A percentile compares a stretch with the other conserved stretches of the same genome.
phyloP scores from a whole-genome alignment of 2,113 vertebrate species.

The Cygnus buccinator region DNA sequence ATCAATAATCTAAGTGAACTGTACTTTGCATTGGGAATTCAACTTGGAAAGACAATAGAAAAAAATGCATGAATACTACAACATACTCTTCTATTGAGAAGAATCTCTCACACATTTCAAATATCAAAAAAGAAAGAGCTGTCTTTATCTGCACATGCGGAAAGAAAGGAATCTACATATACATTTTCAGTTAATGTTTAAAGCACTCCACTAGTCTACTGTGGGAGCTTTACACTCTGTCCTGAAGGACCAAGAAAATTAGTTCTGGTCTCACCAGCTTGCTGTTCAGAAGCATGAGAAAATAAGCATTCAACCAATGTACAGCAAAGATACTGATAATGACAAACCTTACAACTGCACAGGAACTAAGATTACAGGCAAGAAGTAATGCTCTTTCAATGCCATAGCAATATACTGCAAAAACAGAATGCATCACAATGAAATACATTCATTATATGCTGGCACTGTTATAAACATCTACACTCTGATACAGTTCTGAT shows the following conservation, averaged over 20 bases:
- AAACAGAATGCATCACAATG: background rate
- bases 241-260: background rate
- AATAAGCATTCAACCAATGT: background rate
- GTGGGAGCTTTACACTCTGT: background rate
- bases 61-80: background rate
- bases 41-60: background rate
- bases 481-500: background rate
- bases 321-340: background rate
- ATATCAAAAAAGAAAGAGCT: background rate
- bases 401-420: background rate
- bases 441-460: background rate
- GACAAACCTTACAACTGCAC: background rate
- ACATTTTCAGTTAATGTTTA: background rate
- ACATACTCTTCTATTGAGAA: background rate
- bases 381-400: background rate
- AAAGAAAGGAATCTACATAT: background rate
- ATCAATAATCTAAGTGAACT: background rate
- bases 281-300: background rate
- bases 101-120: background rate
- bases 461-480: background rate
- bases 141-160: background rate
- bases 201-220: background rate
- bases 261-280: background rate
- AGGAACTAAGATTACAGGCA: background rate
- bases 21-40: background rate